phyloP scores from a whole-genome alignment of 1,140 invertebrate species.

The Orchesella cincta region DNA sequence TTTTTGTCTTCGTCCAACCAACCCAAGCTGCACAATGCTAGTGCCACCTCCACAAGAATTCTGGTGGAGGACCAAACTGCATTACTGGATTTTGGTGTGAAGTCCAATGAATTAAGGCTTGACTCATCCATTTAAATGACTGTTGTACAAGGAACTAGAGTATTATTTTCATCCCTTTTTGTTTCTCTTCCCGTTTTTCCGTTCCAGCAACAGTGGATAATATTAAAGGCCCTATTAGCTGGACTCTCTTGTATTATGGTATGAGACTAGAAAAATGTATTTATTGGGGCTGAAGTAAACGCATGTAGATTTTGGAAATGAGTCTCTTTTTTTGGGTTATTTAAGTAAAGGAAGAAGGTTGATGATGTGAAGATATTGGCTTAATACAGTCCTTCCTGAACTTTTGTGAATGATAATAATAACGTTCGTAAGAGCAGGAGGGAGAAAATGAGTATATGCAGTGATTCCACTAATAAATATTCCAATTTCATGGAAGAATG shows the following conservation, averaged over 20 bases:
- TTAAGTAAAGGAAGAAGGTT: neutral
- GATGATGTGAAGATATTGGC: neutral
- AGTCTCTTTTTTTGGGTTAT: neutral
- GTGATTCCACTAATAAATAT: conserved; percentile 10
- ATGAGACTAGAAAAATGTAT: neutral
- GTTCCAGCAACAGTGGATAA: too few relatives aligned
- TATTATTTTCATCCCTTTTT: too few relatives aligned
- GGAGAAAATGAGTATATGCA: neutral
- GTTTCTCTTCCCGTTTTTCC: too few relatives aligned
- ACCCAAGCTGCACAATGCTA: too few relatives aligned
- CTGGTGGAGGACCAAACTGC: too few relatives aligned
- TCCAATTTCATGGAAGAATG: conserved; percentile 14
- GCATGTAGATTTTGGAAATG: neutral
- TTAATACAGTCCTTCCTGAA: neutral
- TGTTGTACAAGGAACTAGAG: too few relatives aligned
- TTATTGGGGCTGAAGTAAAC: neutral
- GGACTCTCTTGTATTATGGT: too few relatives aligned
- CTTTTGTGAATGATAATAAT: neutral
- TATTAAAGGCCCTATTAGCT: too few relatives aligned
- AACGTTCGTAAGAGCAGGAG: neutral
- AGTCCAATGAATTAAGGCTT: conserved; percentile 14
- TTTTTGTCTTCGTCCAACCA: too few relatives aligned
- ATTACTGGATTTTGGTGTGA: neutral
- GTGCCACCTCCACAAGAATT: too few relatives aligned
- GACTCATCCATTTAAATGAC: neutral